Percentiles rank a stretch among this genome's conserved stretches.
These are phyloP conservation scores for Egretta garzetta DNA, from an alignment of 2,113 vertebrate species.

Conservation along the genomic window DNA sequence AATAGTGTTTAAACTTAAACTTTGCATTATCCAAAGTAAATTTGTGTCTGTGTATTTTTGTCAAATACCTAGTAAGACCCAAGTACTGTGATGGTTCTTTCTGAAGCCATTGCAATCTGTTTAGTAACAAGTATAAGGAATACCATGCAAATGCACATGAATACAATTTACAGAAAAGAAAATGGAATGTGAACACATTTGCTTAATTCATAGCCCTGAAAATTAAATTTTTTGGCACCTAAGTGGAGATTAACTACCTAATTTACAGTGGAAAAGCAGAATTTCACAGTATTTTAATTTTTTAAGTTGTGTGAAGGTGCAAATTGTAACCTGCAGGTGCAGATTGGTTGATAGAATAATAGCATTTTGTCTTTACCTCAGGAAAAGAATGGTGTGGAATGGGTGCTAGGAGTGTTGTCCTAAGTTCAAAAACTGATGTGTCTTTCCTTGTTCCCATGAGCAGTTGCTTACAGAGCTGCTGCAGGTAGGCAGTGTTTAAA, in stretches of 20 bases:
- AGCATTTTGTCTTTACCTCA: neutral
- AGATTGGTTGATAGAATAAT: neutral
- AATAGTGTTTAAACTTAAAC: neutral
- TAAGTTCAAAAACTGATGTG: neutral
- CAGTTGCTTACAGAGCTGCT: neutral
- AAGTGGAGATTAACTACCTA: neutral
- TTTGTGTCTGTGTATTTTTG: neutral
- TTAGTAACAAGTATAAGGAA: neutral
- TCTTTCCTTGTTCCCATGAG: neutral
- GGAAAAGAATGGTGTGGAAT: neutral
- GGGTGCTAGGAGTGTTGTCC: neutral
- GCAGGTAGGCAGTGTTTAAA: neutral
- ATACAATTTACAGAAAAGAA: neutral
- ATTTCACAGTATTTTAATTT: neutral
- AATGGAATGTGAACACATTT: neutral
- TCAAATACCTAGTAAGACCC: neutral
- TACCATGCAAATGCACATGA: neutral
- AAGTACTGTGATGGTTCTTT: neutral
- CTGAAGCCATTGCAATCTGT: neutral
- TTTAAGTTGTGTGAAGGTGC: neutral
- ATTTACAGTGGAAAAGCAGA: neutral
- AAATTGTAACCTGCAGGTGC: neutral
- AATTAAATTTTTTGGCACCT: neutral
- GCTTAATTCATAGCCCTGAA: neutral
- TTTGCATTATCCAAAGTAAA: neutral